Evolutionary conservation across 1,140 invertebrate species (phyloP).

Genomic region (Lycorma delicatula): DNA sequence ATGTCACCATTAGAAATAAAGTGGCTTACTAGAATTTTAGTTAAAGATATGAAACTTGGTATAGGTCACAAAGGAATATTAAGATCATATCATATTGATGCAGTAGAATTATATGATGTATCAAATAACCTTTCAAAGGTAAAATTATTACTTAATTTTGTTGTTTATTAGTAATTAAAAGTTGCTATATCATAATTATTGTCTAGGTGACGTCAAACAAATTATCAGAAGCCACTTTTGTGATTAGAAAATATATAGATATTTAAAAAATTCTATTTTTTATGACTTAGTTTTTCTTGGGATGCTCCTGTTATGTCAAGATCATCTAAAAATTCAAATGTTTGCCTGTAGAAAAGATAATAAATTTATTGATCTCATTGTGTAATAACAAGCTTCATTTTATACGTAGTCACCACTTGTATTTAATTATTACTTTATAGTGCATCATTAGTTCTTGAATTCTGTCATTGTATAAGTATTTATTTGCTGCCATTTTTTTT

Average conservation of each 20-base stretch:
- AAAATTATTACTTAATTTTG: conserved; percentile 19
- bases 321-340: too few species aligned
- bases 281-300: background rate
- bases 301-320: background rate
- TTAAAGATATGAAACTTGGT: conserved; percentile 72
- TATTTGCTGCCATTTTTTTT: too few species aligned
- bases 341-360: too few species aligned
- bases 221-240: too few species aligned
- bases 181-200: conserved; percentile 9
- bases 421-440: too few species aligned
- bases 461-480: too few species aligned
- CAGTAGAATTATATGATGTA: conserved; percentile 63
- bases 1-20: conserved; percentile 69
- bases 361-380: too few species aligned
- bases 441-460: too few species aligned
- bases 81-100: conserved; percentile 65
- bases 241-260: background rate
- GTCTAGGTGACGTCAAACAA: too few species aligned
- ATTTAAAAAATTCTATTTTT: background rate
- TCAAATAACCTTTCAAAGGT: conserved; percentile 62
- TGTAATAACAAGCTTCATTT: too few species aligned
- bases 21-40: conserved; percentile 80
- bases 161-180: conserved; percentile 3
- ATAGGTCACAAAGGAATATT: conserved; percentile 63
- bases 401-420: too few species aligned